These are phyloP conservation scores for Sussaba pulchella DNA, from an alignment of 2,888 invertebrate species.

Conservation along the genomic window DNA sequence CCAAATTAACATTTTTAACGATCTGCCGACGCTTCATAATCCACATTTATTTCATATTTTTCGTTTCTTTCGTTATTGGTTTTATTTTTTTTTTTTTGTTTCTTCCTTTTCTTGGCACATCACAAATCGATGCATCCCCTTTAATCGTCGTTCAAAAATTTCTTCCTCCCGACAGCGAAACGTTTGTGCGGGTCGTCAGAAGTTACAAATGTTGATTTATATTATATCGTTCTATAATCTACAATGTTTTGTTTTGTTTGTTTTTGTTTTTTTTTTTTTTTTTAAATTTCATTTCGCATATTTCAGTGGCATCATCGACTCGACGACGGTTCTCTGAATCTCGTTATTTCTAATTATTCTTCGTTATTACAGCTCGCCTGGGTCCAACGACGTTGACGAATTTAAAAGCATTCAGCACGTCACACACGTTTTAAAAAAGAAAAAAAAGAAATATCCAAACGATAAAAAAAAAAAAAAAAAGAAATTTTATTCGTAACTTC, in stretches of 20 bases:
- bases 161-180: neutral
- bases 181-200: constrained; percentile 43
- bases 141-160: neutral
- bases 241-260: neutral
- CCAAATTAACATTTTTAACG: constrained; percentile 83
- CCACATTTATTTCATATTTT: constrained; percentile 25
- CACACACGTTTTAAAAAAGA: constrained; percentile 17
- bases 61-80: neutral
- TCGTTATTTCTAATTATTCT: constrained; percentile 53
- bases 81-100: constrained; percentile 28
- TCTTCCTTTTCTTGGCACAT: neutral
- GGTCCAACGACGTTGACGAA: constrained; percentile 24
- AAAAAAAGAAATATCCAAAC: neutral
- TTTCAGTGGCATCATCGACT: constrained; percentile 53
- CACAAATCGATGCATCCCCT: neutral
- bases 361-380: constrained; percentile 49
- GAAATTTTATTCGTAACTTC: neutral
- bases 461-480: neutral
- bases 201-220: constrained; percentile 81
- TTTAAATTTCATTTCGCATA: constrained; percentile 17
- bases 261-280: no score
- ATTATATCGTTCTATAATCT: constrained; percentile 38
- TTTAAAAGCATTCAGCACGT: constrained; percentile 31
- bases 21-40: constrained; percentile 48
- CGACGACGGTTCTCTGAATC: constrained; percentile 32